phyloP scores from a whole-genome alignment of 2,113 vertebrate genomes.

The Mesoclemmys tuberculata region DNA sequence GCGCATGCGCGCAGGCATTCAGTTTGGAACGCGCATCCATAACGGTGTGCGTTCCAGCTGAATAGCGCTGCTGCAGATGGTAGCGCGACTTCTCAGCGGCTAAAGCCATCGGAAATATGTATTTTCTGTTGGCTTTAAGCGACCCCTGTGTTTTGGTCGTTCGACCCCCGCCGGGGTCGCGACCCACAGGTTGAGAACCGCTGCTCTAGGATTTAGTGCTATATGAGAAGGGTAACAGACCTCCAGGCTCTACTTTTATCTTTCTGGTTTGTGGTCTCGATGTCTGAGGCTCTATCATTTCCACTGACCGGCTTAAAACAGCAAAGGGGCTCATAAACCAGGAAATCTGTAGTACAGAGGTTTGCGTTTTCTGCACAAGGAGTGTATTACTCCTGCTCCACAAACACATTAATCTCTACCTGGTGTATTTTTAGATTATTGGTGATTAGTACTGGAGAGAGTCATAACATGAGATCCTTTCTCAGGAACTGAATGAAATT shows the following conservation, averaged over 20 bases:
- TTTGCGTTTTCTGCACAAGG: neutral
- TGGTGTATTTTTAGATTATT: neutral
- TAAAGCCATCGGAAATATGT: too few species aligned
- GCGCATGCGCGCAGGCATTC: too few species aligned
- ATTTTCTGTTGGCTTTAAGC: too few species aligned
- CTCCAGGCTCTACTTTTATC: neutral
- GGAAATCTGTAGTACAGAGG: neutral
- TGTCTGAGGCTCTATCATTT: neutral
- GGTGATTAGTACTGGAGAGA: neutral
- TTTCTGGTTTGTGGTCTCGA: neutral
- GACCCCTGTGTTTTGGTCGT: too few species aligned
- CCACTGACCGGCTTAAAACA: neutral
- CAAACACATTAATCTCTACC: rapidly evolving
- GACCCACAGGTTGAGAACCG: too few species aligned
- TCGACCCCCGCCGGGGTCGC: too few species aligned
- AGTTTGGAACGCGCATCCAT: too few species aligned
- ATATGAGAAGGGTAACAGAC: neutral
- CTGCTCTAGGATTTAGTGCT: neutral
- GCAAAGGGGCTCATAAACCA: neutral
- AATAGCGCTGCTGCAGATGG: too few species aligned
- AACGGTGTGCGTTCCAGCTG: too few species aligned
- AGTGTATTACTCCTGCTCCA: rapidly evolving
- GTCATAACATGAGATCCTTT: neutral
- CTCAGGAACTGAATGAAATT: neutral
- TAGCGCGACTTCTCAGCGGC: too few species aligned